Conservation (phyloP, 1,140 invertebrate species). For the Vollenhovia emeryi region DNA sequence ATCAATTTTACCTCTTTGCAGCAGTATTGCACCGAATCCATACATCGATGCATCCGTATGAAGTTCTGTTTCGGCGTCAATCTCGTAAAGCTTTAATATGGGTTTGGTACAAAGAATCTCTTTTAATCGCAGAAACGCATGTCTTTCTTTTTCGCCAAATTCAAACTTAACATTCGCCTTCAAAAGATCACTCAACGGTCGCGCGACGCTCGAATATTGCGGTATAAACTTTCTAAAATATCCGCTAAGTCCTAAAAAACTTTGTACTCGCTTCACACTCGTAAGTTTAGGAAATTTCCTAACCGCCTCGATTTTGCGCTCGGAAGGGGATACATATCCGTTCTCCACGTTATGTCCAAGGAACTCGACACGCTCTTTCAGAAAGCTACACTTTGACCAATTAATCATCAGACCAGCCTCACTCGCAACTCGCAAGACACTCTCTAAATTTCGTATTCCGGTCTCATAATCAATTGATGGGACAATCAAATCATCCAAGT, state of each 20-base stretch:
- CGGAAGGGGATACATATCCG: no score
- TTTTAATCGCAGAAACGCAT: conserved; percentile 60
- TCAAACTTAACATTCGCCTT: background rate
- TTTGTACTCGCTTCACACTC: background rate
- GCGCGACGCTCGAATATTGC: background rate
- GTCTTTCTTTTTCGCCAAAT: background rate
- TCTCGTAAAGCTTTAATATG: conserved; percentile 70
- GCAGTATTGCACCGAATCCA: conserved; percentile 75
- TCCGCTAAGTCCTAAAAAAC: background rate
- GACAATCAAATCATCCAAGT: no score
- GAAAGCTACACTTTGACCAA: no score
- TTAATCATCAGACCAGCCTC: no score
- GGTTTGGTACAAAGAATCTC: conserved; percentile 56
- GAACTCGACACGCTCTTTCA: no score
- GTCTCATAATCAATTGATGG: no score
- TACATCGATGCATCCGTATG: conserved; percentile 70
- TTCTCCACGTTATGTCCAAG: no score
- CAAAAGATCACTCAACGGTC: background rate
- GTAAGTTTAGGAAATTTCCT: background rate
- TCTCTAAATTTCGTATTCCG: no score
- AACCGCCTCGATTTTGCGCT: no score
- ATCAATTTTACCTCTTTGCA: conserved; percentile 69
- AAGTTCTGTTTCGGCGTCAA: conserved; percentile 67
- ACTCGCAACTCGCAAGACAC: no score
- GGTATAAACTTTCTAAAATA: conserved; percentile 4